These are phyloP conservation scores for Heterotis niloticus DNA, from an alignment of 2,113 vertebrate species.

Conservation along the genomic window DNA sequence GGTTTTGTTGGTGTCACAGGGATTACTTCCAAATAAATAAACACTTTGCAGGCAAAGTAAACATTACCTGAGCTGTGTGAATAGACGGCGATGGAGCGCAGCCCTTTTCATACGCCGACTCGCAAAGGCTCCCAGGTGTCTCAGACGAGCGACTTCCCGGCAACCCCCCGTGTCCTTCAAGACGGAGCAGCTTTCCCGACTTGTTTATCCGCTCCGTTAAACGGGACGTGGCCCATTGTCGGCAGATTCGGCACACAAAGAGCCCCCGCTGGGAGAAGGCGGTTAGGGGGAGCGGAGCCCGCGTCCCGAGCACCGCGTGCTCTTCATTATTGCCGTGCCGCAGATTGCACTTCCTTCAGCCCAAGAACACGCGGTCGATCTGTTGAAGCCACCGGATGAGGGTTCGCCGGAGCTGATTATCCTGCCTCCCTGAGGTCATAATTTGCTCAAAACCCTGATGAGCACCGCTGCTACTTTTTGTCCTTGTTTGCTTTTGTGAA, in stretches of 20 bases:
- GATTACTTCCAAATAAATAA: constrained; percentile 7
- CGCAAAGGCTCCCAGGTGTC: too few relatives aligned
- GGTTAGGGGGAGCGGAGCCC: too few relatives aligned
- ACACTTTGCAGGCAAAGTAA: not conserved
- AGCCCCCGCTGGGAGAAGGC: too few relatives aligned
- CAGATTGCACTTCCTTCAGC: constrained; percentile 16
- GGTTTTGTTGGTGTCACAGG: not conserved
- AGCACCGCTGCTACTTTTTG: not conserved
- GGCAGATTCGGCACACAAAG: too few relatives aligned
- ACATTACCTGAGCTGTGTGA: not conserved
- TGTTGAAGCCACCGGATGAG: not conserved
- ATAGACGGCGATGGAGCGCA: not conserved
- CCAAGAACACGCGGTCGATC: constrained; percentile 1
- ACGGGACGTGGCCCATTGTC: too few relatives aligned
- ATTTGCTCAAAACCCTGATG: constrained; percentile 15
- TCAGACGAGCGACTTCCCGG: too few relatives aligned
- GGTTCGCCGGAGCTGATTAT: not conserved
- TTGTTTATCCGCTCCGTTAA: too few relatives aligned
- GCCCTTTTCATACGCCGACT: too few relatives aligned
- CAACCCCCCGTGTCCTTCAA: too few relatives aligned
- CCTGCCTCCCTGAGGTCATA: constrained; percentile 5
- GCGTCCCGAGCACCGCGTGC: too few relatives aligned
- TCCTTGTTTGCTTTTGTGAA: not conserved
- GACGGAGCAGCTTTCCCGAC: too few relatives aligned
- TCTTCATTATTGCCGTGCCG: not conserved